These are phyloP conservation scores for Atherinomorus stipes DNA, from an alignment of 2,113 vertebrate genomes.

Conservation along the genomic window DNA sequence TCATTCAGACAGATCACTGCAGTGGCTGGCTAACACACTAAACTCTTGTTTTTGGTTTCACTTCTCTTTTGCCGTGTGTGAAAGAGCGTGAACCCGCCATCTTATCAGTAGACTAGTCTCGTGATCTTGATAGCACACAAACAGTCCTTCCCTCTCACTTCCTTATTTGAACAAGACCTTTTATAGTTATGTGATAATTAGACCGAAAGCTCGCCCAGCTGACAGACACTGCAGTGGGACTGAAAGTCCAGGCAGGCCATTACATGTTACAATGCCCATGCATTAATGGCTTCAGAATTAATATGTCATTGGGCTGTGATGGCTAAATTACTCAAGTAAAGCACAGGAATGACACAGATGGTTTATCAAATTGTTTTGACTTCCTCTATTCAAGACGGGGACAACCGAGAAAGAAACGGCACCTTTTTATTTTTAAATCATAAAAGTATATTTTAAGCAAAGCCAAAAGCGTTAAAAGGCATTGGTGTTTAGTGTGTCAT, in stretches of 20 bases:
- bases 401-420: slow-evolving; percentile 40
- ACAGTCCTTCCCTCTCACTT: slow-evolving; percentile 22
- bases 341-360: slow-evolving; percentile 7
- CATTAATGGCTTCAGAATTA: slow-evolving; percentile 84
- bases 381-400: slow-evolving; percentile 41
- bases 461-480: slow-evolving; percentile 3
- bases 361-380: slow-evolving; percentile 16
- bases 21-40: slow-evolving; percentile 69
- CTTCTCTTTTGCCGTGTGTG: slow-evolving; percentile 31
- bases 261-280: slow-evolving; percentile 84
- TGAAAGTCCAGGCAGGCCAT: slow-evolving; percentile 86
- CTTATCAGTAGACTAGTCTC: slow-evolving; percentile 39
- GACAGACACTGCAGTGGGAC: slow-evolving; percentile 81
- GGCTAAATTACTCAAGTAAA: slow-evolving; percentile 34
- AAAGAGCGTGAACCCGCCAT: slow-evolving; percentile 35
- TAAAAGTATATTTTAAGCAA: too few species aligned
- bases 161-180: slow-evolving; percentile 25
- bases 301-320: slow-evolving; percentile 95
- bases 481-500: not conserved
- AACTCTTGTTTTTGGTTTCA: slow-evolving; percentile 45
- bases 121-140: slow-evolving; percentile 34
- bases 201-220: slow-evolving; percentile 11
- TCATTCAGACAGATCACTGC: slow-evolving; percentile 69
- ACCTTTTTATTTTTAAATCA: slow-evolving; percentile 1
- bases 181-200: slow-evolving; percentile 3